These are phyloP conservation scores for Oceanodroma tethys DNA, from an alignment of 2,113 vertebrate species.

Conservation along the genomic window DNA sequence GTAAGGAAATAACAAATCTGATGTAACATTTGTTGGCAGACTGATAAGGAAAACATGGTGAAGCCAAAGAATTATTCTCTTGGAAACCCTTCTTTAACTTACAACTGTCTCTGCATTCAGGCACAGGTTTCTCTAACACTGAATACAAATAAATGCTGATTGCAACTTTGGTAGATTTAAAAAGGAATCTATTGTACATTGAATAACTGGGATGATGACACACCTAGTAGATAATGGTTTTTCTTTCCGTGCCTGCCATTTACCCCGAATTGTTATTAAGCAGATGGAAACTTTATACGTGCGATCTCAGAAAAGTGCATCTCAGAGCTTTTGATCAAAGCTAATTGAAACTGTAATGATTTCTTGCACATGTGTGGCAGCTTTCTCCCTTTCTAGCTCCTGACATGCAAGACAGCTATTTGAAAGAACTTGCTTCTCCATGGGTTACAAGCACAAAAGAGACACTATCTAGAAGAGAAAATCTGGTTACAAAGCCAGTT, in stretches of 20 bases:
- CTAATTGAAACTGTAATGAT: neutral
- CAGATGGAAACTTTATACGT: neutral
- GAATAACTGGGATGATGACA: neutral
- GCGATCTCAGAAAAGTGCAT: neutral
- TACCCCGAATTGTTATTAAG: neutral
- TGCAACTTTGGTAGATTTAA: neutral
- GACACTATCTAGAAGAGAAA: neutral
- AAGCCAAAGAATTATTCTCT: neutral
- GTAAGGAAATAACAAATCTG: neutral
- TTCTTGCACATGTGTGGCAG: neutral
- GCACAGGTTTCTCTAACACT: neutral
- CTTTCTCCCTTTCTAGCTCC: neutral
- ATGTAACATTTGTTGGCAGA: neutral
- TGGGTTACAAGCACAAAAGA: neutral
- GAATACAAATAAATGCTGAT: conserved; percentile 28
- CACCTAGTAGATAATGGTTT: neutral
- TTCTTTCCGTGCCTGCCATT: neutral
- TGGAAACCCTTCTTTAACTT: neutral
- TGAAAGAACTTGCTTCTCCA: neutral
- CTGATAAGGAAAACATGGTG: neutral
- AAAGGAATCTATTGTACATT: neutral
- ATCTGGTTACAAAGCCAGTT: neutral
- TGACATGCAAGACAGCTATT: neutral
- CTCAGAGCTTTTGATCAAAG: neutral
- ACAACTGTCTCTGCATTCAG: neutral